These are phyloP conservation scores for Platorchestia sp. DNA, from an alignment of 1,140 invertebrate species.

Conservation along the genomic window DNA sequence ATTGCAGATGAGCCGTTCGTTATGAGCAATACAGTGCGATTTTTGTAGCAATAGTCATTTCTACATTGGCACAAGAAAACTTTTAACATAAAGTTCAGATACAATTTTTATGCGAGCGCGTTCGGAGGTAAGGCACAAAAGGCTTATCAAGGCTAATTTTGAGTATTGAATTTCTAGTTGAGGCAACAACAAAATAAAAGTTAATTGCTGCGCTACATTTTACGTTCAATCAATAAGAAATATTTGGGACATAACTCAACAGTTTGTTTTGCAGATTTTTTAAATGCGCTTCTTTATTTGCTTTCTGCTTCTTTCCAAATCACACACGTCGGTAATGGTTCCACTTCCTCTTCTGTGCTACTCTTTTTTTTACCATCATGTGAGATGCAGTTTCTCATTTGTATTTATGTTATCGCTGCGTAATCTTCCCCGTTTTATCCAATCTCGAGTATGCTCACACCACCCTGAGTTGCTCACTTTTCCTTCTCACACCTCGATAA, in stretches of 20 bases:
- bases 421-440: neutral
- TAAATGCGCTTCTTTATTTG: neutral
- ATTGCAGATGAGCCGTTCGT: neutral
- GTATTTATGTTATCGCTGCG: neutral
- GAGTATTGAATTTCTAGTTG: neutral
- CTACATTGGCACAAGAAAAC: neutral
- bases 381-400: neutral
- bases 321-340: neutral
- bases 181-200: neutral
- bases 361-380: neutral
- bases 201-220: neutral
- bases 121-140: neutral
- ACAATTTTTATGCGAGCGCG: neutral
- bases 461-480: too few species aligned
- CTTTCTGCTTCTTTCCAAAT: neutral
- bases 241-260: neutral
- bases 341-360: neutral
- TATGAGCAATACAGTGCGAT: neutral
- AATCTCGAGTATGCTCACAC: neutral
- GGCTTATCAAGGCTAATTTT: neutral
- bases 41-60: neutral
- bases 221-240: neutral
- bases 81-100: neutral
- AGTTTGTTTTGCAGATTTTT: neutral
- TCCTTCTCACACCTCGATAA: too few species aligned